Evolutionary conservation across 2,113 vertebrate genomes (phyloP).

Genomic region (Atherinomorus stipes): DNA sequence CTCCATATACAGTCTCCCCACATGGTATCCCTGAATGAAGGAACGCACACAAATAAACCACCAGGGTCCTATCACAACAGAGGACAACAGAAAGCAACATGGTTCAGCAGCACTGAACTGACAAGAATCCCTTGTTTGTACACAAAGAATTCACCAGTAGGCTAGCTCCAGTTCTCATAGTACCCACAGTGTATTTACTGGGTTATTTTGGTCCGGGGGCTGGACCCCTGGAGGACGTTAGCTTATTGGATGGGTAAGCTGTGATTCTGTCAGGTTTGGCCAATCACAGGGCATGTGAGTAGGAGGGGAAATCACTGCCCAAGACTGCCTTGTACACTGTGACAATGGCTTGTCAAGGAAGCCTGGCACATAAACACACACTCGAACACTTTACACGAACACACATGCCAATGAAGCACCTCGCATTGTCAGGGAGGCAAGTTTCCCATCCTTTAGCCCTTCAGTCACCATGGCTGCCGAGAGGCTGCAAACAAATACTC

Average conservation of each 20-base stretch:
- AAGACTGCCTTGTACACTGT: constrained; percentile 60
- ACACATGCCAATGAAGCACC: constrained; percentile 17
- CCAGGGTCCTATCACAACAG: constrained; percentile 58
- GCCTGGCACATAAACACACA: neutral
- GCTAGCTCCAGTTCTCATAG: constrained; percentile 69
- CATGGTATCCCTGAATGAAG: constrained; percentile 19
- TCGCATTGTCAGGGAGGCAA: neutral
- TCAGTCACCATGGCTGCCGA: constrained; percentile 39
- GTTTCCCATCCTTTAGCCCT: constrained; percentile 18
- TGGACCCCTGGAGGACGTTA: constrained; percentile 42
- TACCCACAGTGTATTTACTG: constrained; percentile 76
- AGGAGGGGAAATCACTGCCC: constrained; percentile 63
- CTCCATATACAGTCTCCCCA: constrained; percentile 1
- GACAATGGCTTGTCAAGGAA: constrained; percentile 57
- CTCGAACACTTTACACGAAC: neutral
- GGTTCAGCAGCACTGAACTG: constrained; percentile 55
- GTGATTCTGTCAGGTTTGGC: constrained; percentile 47
- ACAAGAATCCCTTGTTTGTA: constrained; percentile 80
- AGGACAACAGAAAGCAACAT: constrained; percentile 53
- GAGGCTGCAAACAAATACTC: constrained; percentile 45
- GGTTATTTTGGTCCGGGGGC: constrained; percentile 77
- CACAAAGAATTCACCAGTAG: constrained; percentile 72
- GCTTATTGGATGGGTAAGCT: constrained; percentile 64
- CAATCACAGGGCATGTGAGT: constrained; percentile 53
- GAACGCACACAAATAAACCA: constrained; percentile 50